Conservation (phyloP, 2,113 vertebrate genomes). For the Sinocyclocheilus rhinocerous region DNA sequence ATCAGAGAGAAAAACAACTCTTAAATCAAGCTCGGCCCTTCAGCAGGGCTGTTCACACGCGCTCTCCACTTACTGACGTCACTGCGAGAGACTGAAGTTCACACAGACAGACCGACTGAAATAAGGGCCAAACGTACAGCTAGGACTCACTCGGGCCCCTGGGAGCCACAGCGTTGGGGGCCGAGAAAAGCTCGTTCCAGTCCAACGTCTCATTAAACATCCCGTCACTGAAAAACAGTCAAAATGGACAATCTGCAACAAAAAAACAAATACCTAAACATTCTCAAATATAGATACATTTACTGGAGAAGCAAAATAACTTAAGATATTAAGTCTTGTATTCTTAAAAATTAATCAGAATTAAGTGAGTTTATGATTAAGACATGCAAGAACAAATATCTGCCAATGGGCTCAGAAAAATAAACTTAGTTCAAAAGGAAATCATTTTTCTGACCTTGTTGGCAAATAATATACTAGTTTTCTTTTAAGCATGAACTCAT, state of each 20-base stretch:
- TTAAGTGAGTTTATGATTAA: too few species aligned
- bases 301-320: too few species aligned
- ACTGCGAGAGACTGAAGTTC: not conserved
- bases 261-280: too few species aligned
- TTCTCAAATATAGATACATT: too few species aligned
- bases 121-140: not conserved
- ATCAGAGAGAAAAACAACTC: constrained; percentile 71
- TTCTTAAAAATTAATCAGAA: too few species aligned
- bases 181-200: not conserved
- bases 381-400: too few species aligned
- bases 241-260: not conserved
- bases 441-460: not conserved
- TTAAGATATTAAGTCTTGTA: too few species aligned
- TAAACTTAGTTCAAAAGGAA: too few species aligned
- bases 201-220: not conserved
- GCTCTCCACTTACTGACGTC: constrained; percentile 45
- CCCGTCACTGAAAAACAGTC: not conserved
- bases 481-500: too few species aligned
- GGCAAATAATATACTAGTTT: too few species aligned
- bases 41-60: constrained; percentile 63
- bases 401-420: too few species aligned
- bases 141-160: not conserved
- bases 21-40: constrained; percentile 75
- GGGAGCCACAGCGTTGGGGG: not conserved
- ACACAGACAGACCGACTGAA: not conserved